Conservation (phyloP, 2,888 invertebrate genomes). For the Eupithecia vulgata region DNA sequence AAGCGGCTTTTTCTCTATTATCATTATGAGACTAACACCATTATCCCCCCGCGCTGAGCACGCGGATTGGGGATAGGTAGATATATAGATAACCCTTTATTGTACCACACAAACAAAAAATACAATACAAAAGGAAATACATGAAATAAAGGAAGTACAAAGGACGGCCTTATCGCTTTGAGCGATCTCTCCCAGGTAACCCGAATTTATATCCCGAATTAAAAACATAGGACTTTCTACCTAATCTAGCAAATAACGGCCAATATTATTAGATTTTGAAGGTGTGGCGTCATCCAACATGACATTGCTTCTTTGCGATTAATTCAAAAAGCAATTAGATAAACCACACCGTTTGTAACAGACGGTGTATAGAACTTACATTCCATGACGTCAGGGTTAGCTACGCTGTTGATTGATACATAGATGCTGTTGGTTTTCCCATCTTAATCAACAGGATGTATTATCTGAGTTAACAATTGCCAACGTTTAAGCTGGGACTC, state of each 20-base stretch:
- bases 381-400: not conserved
- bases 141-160: no score
- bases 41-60: no score
- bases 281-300: not conserved
- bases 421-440: not conserved
- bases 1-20: no score
- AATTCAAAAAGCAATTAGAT: not conserved
- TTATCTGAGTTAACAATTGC: not conserved
- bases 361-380: not conserved
- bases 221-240: not conserved
- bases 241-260: not conserved
- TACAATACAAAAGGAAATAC: no score
- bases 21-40: no score
- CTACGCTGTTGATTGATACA: not conserved
- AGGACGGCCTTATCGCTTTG: no score
- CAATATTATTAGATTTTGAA: not conserved
- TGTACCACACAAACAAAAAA: no score
- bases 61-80: no score
- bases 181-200: no score
- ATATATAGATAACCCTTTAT: no score
- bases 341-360: not conserved
- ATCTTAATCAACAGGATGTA: not conserved
- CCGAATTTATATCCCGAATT: no score
- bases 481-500: conserved; percentile 1
- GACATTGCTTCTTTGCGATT: not conserved